Conservation (phyloP, 2,888 invertebrate species). For the Latrodectus hesperus region DNA sequence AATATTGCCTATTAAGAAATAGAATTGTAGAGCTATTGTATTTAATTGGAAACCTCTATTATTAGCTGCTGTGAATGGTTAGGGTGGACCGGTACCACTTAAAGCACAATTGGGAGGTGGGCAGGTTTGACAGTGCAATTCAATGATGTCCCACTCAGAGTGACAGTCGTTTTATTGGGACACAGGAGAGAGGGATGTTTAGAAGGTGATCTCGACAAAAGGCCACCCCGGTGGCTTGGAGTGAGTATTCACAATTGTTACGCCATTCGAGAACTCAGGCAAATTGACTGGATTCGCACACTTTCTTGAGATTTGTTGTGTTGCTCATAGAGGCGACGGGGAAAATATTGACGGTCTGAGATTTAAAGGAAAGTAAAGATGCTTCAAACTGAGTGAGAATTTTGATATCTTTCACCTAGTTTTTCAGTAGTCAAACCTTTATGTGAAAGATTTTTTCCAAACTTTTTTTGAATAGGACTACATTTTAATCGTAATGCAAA, state of each 20-base stretch:
- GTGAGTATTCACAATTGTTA: not conserved
- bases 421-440: no score
- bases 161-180: slow-evolving; percentile 24
- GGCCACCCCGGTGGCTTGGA: slow-evolving; percentile 1
- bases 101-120: slow-evolving; percentile 4
- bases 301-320: no score
- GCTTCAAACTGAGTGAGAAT: no score
- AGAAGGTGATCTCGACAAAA: slow-evolving; percentile 28
- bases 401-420: no score
- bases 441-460: no score
- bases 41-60: slow-evolving; percentile 58
- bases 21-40: slow-evolving; percentile 1
- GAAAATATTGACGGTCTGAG: no score
- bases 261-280: no score
- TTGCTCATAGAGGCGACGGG: no score
- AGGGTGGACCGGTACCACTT: slow-evolving; percentile 20
- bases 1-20: slow-evolving; percentile 21
- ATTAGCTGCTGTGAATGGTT: slow-evolving; percentile 53
- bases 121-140: slow-evolving; percentile 12
- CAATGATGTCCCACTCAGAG: not conserved
- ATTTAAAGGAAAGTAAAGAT: no score
- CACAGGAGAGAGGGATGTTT: slow-evolving; percentile 9
- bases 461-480: no score
- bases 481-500: no score
- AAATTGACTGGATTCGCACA: no score